Percentiles rank a stretch among this genome's conserved stretches.
These are phyloP conservation scores for Idaea dimidiata DNA, from an alignment of 2,888 invertebrate genomes.

Conservation along the genomic window DNA sequence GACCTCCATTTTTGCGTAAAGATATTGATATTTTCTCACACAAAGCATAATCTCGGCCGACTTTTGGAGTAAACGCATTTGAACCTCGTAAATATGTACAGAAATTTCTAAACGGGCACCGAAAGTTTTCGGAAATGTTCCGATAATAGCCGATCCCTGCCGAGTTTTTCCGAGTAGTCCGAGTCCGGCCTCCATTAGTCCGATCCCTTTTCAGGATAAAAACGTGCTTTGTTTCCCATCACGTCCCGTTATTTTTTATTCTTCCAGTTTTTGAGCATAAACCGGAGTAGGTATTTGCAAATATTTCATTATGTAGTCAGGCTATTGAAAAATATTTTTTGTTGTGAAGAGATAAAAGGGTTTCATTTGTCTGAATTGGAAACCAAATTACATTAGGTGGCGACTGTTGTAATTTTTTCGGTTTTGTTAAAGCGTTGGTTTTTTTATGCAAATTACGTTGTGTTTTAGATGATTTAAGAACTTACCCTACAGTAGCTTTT, in stretches of 20 bases:
- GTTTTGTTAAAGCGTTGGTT: slow-evolving; percentile 17
- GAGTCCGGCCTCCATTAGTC: slow-evolving; percentile 59
- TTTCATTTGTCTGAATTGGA: slow-evolving; percentile 58
- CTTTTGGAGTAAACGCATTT: slow-evolving; percentile 21
- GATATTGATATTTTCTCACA: not conserved
- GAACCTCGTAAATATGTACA: slow-evolving; percentile 26
- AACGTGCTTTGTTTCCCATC: slow-evolving; percentile 71
- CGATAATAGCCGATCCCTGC: slow-evolving; percentile 43
- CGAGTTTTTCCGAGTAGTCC: slow-evolving; percentile 26
- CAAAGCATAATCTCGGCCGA: not conserved
- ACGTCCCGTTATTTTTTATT: slow-evolving; percentile 70
- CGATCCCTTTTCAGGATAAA: slow-evolving; percentile 69
- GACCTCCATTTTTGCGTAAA: not conserved
- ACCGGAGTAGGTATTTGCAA: slow-evolving; percentile 53
- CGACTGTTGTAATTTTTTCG: slow-evolving; percentile 46
- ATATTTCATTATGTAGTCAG: slow-evolving; percentile 63
- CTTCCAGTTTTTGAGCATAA: slow-evolving; percentile 52
- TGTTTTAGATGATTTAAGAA: not conserved
- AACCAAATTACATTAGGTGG: slow-evolving; percentile 54
- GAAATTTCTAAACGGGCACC: slow-evolving; percentile 20
- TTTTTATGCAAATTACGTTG: not conserved
- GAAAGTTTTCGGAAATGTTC: slow-evolving; percentile 38
- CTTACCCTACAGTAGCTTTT: not conserved
- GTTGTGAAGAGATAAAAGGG: slow-evolving; percentile 57
- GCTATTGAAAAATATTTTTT: slow-evolving; percentile 57